These are phyloP conservation scores for Gila orcuttii DNA, from an alignment of 2,113 vertebrate genomes.

Conservation along the genomic window DNA sequence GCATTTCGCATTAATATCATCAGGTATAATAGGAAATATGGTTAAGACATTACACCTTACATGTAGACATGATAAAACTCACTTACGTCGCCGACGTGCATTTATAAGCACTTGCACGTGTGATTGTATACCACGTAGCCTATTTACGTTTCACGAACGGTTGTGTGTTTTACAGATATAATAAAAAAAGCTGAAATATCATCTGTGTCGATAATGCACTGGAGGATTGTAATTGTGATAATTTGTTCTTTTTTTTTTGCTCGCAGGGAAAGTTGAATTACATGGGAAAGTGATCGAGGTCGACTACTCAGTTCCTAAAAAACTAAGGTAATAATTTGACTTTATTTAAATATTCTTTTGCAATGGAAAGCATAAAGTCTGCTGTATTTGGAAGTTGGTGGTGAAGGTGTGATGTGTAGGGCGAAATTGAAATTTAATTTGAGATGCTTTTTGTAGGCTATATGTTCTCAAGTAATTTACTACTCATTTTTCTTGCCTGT, in stretches of 20 bases:
- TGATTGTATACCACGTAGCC: neutral
- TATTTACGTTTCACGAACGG: constrained; percentile 15
- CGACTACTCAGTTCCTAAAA: constrained; percentile 80
- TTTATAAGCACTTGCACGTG: constrained; percentile 10
- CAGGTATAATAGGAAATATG: neutral
- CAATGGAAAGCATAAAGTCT: neutral
- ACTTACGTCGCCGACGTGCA: neutral
- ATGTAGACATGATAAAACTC: constrained; percentile 46
- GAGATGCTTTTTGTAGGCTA: neutral
- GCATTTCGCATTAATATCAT: constrained; percentile 73
- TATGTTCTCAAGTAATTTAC: neutral
- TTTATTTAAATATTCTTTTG: neutral
- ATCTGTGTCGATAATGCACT: neutral
- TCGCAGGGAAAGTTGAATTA: constrained; percentile 81
- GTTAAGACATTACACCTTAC: neutral
- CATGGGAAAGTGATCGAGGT: constrained; percentile 96
- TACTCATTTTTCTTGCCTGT: neutral
- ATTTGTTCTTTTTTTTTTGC: constrained; percentile 14
- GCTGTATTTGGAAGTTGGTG: neutral
- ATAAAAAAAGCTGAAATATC: neutral
- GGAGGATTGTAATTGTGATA: neutral
- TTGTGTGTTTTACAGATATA: neutral
- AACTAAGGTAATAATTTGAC: constrained; percentile 83
- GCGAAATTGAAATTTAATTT: neutral
- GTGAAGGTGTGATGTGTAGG: constrained; percentile 1